These are phyloP conservation scores for Archocentrus centrarchus DNA, from an alignment of 2,113 vertebrate species.

Conservation along the genomic window DNA sequence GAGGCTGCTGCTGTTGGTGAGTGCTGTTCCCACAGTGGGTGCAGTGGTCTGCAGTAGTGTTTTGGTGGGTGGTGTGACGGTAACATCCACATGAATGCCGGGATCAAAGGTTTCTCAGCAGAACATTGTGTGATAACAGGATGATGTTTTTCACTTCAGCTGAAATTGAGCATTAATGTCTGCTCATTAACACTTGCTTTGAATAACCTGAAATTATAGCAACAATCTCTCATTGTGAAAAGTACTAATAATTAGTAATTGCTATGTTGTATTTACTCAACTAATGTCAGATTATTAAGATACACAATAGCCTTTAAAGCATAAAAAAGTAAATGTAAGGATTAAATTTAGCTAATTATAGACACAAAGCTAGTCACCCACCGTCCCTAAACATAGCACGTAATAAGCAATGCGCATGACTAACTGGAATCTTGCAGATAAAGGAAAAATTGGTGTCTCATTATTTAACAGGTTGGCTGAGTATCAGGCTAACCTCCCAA, in stretches of 20 bases:
- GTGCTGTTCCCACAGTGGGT: neutral
- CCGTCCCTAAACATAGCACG: neutral
- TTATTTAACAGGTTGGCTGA: slow-evolving; percentile 49
- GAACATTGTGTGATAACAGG: neutral
- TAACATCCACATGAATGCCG: neutral
- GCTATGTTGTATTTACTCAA: neutral
- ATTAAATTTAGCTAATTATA: neutral
- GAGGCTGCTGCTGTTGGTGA: neutral
- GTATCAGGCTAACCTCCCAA: slow-evolving; percentile 38
- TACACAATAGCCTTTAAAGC: neutral
- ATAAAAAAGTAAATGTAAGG: neutral
- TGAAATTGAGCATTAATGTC: neutral
- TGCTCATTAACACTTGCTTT: neutral
- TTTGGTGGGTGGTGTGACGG: neutral
- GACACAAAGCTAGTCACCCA: neutral
- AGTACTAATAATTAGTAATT: neutral
- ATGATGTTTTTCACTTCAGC: neutral
- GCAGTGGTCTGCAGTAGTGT: neutral
- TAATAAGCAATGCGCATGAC: neutral
- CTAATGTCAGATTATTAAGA: neutral
- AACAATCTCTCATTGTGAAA: no score
- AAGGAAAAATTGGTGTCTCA: slow-evolving; percentile 13
- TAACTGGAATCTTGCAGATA: slow-evolving; percentile 10
- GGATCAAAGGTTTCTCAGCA: neutral
- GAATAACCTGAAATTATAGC: neutral